Evolutionary conservation across 2,113 vertebrate species (phyloP), one percentile per base, ranked within the genome.

Genomic region (Saccopteryx bilineata): DNA sequence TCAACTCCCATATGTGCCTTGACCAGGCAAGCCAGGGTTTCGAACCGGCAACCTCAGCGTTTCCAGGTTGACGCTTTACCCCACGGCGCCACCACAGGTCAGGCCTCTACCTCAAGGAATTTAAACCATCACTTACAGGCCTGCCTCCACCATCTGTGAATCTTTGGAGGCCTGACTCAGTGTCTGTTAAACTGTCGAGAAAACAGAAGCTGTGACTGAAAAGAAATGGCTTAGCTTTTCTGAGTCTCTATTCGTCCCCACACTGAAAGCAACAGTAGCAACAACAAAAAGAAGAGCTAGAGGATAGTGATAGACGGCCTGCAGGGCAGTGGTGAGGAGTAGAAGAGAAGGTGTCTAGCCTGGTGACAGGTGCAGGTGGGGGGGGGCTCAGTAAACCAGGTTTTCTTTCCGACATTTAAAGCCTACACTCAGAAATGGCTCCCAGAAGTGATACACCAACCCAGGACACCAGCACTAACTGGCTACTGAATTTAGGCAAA

Each of bases 251-350:
- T 72, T 63, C 5, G 5, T 65, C 56, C 54, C 48, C 60, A 46
- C 46, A 1, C 4, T 33, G 88, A 78, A 79, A 75, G 69, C 61
- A 31, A 17, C 26, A 46, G 33, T 0, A 13, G 24, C 74, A 33
- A 19, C 60, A 19, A 18, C 50, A 61, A 6, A 54, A 65, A 50
- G 63, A 50, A 83, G 18, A 1, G 0, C 6, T 1, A 2, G 52
- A 54, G 15, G 68, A 28, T 17, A 2, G 1, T 0, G 24, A n/a
- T 0, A 9, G 28, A 18, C 1, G 28, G 6, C 23, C 50, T 24
- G 21, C 60, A 39, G 33, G 33, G 24, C 3, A 24, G 28, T 10
- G 1, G 2, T 63, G 52, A 17, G 14, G 86, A 69, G 24, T n/a
- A n/a, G n/a, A n/a, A n/a, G n/a, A n/a, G n/a, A n/a, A n/a, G n/a